A percentile compares a stretch with the other conserved stretches of the same genome.
Evolutionary conservation across 2,888 invertebrate genomes (phyloP).

Genomic region (Ferrisia virgata): DNA sequence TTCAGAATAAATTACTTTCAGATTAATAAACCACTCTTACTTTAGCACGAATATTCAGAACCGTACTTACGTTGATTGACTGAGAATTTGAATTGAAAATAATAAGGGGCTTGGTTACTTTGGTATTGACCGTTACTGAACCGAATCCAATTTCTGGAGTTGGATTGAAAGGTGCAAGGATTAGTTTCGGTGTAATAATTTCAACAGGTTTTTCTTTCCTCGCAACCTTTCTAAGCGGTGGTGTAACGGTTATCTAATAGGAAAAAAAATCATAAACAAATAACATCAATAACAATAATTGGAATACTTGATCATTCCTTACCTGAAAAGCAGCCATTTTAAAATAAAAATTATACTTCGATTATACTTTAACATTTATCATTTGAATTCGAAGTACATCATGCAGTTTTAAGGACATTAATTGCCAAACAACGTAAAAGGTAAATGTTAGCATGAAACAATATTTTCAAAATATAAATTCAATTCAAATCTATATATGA

Average conservation of each 20-base stretch:
- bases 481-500: no score
- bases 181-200: slow-evolving; percentile 13
- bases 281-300: no score
- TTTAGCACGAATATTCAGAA: no score
- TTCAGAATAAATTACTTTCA: neutral
- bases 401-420: no score
- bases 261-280: neutral
- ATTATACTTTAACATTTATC: no score
- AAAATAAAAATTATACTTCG: no score
- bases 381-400: no score
- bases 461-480: no score
- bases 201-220: neutral
- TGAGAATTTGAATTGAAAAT: slow-evolving; percentile 18
- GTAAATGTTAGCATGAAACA: no score
- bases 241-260: neutral
- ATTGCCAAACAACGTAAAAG: no score
- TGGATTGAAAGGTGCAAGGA: slow-evolving; percentile 1
- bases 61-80: neutral
- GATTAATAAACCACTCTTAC: neutral
- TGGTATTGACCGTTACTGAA: slow-evolving; percentile 7
- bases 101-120: neutral
- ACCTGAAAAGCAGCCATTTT: neutral
- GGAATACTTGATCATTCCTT: neutral
- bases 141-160: slow-evolving; percentile 40
- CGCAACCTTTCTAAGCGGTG: neutral